These are phyloP conservation scores for Leptopilina drosophilae DNA, from an alignment of 2,888 invertebrate species.

Conservation along the genomic window DNA sequence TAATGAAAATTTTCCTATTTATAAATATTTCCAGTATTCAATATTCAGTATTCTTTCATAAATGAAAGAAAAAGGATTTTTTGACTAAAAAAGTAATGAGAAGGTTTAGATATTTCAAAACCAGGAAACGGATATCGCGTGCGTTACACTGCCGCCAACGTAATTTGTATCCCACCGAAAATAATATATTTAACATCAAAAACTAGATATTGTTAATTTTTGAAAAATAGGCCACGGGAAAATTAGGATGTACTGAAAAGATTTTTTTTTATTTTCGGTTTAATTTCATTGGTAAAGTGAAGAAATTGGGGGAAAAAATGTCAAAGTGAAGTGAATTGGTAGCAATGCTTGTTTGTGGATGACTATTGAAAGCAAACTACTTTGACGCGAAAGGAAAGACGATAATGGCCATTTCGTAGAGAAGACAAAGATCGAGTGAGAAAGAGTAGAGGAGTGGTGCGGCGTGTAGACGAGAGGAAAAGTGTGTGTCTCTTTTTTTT, in stretches of 20 bases:
- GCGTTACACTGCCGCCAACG: neutral
- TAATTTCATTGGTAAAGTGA: neutral
- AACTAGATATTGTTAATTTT: neutral
- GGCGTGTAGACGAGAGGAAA: constrained; percentile 4
- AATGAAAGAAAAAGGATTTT: neutral
- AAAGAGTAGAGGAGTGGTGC: neutral
- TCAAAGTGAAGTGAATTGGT: constrained; percentile 57
- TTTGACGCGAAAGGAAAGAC: constrained; percentile 57
- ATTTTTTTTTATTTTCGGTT: neutral
- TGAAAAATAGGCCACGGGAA: neutral
- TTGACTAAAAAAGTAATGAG: too few species aligned
- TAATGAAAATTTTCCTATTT: neutral
- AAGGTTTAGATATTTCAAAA: neutral
- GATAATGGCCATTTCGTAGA: constrained; percentile 11
- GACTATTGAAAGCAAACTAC: constrained; percentile 72
- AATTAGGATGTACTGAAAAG: neutral
- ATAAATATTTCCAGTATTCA: too few species aligned
- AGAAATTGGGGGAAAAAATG: neutral
- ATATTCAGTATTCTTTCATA: neutral
- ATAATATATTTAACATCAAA: neutral
- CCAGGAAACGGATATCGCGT: constrained; percentile 4
- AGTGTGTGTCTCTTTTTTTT: constrained; percentile 26
- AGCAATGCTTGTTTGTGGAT: constrained; percentile 69
- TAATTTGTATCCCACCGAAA: neutral
- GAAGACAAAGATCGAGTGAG: neutral